These are phyloP conservation scores for Lasioglossum albipes DNA, from an alignment of 1,140 invertebrate species.

Conservation along the genomic window DNA sequence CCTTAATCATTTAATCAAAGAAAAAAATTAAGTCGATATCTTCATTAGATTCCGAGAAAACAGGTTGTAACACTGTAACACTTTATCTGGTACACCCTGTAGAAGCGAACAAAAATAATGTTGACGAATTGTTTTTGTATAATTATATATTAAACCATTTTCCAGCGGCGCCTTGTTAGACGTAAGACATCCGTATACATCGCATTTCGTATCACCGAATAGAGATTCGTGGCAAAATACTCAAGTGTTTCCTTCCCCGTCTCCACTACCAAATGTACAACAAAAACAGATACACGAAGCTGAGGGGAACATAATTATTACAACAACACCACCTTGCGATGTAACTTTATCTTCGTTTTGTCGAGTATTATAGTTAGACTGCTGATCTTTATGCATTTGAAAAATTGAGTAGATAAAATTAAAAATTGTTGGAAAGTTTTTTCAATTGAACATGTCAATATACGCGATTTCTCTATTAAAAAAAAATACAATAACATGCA, in stretches of 20 bases:
- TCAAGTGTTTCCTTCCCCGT: constrained; percentile 60
- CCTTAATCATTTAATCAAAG: too few species aligned
- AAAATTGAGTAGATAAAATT: too few species aligned
- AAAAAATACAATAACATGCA: too few species aligned
- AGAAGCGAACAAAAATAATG: neutral
- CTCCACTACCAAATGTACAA: constrained; percentile 47
- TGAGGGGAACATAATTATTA: constrained; percentile 57
- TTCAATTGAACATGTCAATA: too few species aligned
- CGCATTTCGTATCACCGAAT: constrained; percentile 69
- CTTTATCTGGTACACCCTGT: too few species aligned
- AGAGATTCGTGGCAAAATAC: constrained; percentile 67
- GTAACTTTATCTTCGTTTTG: constrained; percentile 48
- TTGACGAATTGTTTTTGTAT: constrained; percentile 4
- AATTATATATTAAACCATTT: constrained; percentile 31
- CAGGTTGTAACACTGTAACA: too few species aligned
- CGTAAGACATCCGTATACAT: constrained; percentile 60
- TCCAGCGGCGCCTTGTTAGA: constrained; percentile 63
- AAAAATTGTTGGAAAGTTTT: too few species aligned
- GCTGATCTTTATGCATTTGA: too few species aligned
- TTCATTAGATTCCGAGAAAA: too few species aligned
- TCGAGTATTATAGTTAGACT: neutral
- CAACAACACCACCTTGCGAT: constrained; percentile 63
- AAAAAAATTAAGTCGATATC: too few species aligned
- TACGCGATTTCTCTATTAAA: too few species aligned
- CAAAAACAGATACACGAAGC: constrained; percentile 37